Base-by-base conservation (phyloP, 2,113 vertebrate species). In the Oreochromis niloticus region DNA sequence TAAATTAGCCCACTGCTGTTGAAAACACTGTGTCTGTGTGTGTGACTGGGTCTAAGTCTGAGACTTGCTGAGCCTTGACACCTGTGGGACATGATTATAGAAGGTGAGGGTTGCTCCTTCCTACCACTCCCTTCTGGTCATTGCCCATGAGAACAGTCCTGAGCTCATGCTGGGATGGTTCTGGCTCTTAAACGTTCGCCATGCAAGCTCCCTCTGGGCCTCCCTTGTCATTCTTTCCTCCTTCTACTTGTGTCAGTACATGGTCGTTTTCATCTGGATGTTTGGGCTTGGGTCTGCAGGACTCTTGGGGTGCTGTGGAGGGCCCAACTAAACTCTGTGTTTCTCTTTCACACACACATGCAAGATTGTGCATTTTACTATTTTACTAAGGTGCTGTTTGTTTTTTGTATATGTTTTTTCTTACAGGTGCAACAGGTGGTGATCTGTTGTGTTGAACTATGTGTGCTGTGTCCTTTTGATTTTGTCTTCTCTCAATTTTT, bases 171-270 rank as follows among this genome's bases (percentile, higher is more conserved):
- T 54, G n/a, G n/a, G n/a, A n/a, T 10, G 52, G 52, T 54, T 54
- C 19, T 54, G 9, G 2, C 52, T n/a, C 52, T 54, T 54, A 54
- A 54, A 54, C 5, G 9, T n/a, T 54, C 0, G 0, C 50, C 50
- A n/a, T 54, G 50, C n/a, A n/a, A n/a, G 19, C 50, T 54, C 19
- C n/a, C n/a, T 54, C 50, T 54, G 19, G 50, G 19, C 50, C 19
- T 54, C 50, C 50, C 50, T 54, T 54, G 50, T n/a, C 19, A 54
- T 54, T 54, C 0, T 1, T 54, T 54, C n/a, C 19, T 54, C 50
- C 50, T 9, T 50, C 48, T 54, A n/a, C 50, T 54, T n/a, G 19
- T 54, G 50, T 2, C 50, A 54, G 50, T 5, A 54, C 50, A n/a
- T 3, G 0, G 50, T 22, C 22, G 2, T 52, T n/a, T 19, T 52